phyloP scores from a whole-genome alignment of 2,797 vertebrate genomes.

The Crenichthys baileyi region DNA sequence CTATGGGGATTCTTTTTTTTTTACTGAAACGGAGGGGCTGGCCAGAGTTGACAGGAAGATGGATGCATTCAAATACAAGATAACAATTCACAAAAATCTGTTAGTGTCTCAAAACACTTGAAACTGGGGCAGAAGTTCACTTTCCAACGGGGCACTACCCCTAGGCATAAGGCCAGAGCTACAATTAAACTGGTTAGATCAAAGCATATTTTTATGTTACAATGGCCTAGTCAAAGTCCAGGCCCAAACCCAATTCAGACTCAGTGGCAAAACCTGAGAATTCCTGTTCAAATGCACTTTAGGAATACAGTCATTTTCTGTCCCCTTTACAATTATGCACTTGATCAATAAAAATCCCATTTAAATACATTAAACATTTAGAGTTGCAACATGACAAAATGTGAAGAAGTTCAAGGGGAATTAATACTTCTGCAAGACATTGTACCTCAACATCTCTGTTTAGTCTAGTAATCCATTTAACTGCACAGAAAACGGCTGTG shows the following conservation, averaged over 20 bases:
- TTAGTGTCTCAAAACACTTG: background rate
- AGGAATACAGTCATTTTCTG: background rate
- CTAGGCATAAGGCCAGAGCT: background rate
- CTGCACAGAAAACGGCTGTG: conserved; percentile 56
- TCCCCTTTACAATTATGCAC: background rate
- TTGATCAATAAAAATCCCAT: background rate
- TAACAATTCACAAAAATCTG: background rate
- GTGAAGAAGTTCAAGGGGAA: background rate
- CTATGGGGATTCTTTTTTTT: background rate
- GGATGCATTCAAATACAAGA: background rate
- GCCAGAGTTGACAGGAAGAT: too few relatives aligned
- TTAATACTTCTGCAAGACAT: background rate
- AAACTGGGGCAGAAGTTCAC: background rate
- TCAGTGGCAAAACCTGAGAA: too few relatives aligned
- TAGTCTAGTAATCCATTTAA: conserved; percentile 57
- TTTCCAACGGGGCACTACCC: background rate
- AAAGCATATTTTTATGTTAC: background rate
- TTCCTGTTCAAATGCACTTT: background rate
- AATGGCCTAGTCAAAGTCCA: background rate
- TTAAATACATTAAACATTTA: background rate
- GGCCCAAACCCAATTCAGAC: background rate
- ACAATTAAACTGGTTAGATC: background rate
- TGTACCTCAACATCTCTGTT: conserved; percentile 39
- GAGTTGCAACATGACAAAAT: background rate
- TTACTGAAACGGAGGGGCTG: too few relatives aligned